phyloP scores from a whole-genome alignment of 2,888 invertebrate species.

The Meliscaeva auricollis region DNA sequence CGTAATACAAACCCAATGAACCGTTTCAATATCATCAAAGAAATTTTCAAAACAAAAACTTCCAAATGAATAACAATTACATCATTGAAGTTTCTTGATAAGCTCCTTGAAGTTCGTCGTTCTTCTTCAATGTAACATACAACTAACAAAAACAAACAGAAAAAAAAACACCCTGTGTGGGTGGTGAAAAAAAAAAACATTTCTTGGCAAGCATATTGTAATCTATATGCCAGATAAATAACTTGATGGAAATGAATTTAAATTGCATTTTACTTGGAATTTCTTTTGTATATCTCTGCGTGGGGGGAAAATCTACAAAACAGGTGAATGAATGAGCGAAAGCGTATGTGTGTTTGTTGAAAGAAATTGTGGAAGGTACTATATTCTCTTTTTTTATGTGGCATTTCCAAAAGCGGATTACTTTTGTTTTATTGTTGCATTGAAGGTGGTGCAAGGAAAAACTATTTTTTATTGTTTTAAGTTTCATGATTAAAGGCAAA shows the following conservation, averaged over 20 bases:
- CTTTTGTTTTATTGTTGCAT: constrained; percentile 10
- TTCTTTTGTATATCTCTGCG: constrained; percentile 25
- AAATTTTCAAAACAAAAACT: constrained; percentile 10
- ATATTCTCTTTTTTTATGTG: background rate
- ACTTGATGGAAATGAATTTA: constrained; percentile 72
- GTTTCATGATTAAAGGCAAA: constrained; percentile 33
- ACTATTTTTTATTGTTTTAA: constrained; percentile 25
- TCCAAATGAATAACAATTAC: constrained; percentile 4
- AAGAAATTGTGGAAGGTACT: background rate
- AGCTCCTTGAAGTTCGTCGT: background rate
- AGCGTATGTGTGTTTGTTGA: constrained; percentile 12
- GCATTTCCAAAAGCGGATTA: constrained; percentile 25
- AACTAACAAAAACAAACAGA: too few relatives aligned
- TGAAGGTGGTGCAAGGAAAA: constrained; percentile 32
- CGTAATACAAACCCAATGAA: background rate
- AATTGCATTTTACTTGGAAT: constrained; percentile 67
- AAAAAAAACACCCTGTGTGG: background rate
- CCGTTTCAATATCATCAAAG: background rate
- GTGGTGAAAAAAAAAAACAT: background rate
- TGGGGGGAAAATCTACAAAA: constrained; percentile 36
- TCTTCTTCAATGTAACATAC: background rate
- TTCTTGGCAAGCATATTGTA: constrained; percentile 32
- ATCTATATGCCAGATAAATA: constrained; percentile 56
- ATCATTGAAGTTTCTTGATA: background rate
- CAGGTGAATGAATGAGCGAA: constrained; percentile 16